Base-by-base conservation (phyloP, 2,797 vertebrate species). In the Peromyscus nudipes region DNA sequence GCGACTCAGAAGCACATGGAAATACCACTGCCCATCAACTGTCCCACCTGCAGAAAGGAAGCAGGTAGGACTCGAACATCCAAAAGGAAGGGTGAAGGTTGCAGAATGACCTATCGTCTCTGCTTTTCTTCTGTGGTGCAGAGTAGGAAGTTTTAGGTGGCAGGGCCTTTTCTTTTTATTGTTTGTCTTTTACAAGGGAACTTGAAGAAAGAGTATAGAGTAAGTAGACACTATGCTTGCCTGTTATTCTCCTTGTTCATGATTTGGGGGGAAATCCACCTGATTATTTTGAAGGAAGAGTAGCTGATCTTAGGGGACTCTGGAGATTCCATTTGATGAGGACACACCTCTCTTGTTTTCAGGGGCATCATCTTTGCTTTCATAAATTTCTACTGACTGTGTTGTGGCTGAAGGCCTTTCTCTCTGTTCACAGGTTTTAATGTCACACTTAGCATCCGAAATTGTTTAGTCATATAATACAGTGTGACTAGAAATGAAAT, bases 401-500 rank as follows among this genome's bases (percentile, higher is more conserved):
- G 0, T 25, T 62, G 7, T 75, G 75, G 37, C 94, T 79, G 49
- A 92, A 97, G 85, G 49, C 71, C 6, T 88, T 96, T 27, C n/a
- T 23, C 27, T 95, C 88, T 71, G 11, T 73, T 81, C 34, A 83
- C 60, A 89, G 55, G 46, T 94, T 76, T 25, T 37, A 4, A 0
- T 25, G 46, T 67, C 40, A 0, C 0, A 29, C 43, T 79, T 71
- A 84, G 75, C 77, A 76, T 96, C 71, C 43, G 90, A 94, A 49
- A 0, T 0, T 37, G 27, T 27, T 60, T 93, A 89, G 37, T 49
- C 5, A 37, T 92, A 16, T 94, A 95, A 71, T 67, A 69, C 52
- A 82, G 92, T 27, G 52, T 52, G 65, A n/a, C 49, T 77, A n/a
- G 64, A 95, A 90, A 86, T 97, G 93, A 62, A 96, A 69, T 81